These are phyloP conservation scores for Acheta domesticus DNA, from an alignment of 2,888 invertebrate species.

Conservation along the genomic window DNA sequence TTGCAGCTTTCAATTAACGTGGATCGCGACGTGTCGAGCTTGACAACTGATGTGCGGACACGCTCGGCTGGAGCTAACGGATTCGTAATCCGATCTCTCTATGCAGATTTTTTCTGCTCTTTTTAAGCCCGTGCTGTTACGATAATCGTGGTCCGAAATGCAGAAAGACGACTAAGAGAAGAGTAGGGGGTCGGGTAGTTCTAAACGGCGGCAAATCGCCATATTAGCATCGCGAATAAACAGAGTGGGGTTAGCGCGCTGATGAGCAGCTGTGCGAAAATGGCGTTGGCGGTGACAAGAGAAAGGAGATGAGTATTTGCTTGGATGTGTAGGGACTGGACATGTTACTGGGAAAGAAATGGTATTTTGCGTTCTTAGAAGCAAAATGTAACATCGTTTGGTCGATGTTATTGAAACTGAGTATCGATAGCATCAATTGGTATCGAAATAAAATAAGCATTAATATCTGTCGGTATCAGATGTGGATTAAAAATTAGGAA, in stretches of 20 bases:
- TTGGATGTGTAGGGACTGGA: too few relatives aligned
- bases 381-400: too few relatives aligned
- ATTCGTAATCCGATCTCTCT: neutral
- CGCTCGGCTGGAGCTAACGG: neutral
- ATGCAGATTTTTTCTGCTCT: neutral
- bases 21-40: neutral
- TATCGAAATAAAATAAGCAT: too few relatives aligned
- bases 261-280: neutral
- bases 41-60: constrained; percentile 6
- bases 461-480: too few relatives aligned
- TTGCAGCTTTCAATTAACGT: constrained; percentile 7
- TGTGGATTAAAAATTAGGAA: too few relatives aligned
- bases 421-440: too few relatives aligned
- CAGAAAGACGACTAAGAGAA: neutral
- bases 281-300: too few relatives aligned
- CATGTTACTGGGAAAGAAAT: too few relatives aligned
- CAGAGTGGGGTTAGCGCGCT: neutral
- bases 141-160: neutral
- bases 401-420: too few relatives aligned
- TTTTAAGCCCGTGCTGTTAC: neutral
- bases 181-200: neutral
- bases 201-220: constrained; percentile 1
- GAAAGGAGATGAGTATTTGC: too few relatives aligned
- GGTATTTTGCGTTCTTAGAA: too few relatives aligned
- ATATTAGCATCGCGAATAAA: neutral